These are phyloP conservation scores for Brachymystax lenok DNA, from an alignment of 2,797 vertebrate species.

Conservation along the genomic window DNA sequence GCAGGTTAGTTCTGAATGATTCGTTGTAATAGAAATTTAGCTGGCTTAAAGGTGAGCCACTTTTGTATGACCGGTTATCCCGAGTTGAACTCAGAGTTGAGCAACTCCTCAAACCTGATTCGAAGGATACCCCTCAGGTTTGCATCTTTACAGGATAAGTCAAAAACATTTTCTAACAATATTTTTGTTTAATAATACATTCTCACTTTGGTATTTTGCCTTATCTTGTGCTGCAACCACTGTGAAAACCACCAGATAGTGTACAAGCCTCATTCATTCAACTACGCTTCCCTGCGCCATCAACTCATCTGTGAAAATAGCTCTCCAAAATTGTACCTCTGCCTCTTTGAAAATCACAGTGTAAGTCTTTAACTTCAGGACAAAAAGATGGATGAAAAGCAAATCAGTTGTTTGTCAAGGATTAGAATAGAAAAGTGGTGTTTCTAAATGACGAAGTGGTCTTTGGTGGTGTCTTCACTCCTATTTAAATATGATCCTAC, in stretches of 20 bases:
- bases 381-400: background rate
- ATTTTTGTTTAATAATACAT: background rate
- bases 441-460: background rate
- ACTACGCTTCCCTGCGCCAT: background rate
- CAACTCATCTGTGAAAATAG: background rate
- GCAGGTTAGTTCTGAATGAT: no score
- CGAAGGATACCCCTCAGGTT: no score
- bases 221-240: background rate
- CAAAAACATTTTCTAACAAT: no score
- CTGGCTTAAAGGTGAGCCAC: no score
- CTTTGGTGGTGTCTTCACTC: background rate
- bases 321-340: background rate
- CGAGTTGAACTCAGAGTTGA: no score
- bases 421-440: background rate
- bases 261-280: background rate
- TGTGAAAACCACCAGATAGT: background rate
- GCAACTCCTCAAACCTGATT: no score
- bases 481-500: background rate
- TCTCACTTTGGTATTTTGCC: background rate
- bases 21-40: no score
- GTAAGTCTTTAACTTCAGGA: background rate
- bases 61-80: no score
- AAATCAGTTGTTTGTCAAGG: background rate
- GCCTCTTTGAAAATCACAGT: background rate
- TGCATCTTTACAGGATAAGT: no score